Conservation (phyloP, 2,888 invertebrate species). For the Chaitophorus viminalis region DNA sequence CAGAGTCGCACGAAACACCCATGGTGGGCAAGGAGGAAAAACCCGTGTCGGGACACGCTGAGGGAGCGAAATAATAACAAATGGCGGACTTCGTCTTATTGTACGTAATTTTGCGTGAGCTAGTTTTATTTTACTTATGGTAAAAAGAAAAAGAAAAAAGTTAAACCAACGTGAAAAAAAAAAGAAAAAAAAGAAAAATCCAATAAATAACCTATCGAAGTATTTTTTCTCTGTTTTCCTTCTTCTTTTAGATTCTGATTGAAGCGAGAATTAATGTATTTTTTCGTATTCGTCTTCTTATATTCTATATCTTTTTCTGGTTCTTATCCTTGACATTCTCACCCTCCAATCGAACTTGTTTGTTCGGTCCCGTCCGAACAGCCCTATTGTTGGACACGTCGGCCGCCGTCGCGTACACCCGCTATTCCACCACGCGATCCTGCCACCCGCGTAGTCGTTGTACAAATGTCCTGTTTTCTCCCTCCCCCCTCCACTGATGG, state of each 20-base stretch:
- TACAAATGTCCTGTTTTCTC: constrained; percentile 23
- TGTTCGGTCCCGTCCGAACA: neutral
- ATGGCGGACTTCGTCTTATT: constrained; percentile 42
- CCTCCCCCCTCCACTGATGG: neutral
- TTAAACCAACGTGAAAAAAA: constrained; percentile 18
- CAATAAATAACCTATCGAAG: constrained; percentile 18
- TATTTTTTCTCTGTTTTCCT: neutral
- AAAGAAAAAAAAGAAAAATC: constrained; percentile 8
- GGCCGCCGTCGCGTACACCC: neutral
- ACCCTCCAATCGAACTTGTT: constrained; percentile 20
- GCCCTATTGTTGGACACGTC: constrained; percentile 2
- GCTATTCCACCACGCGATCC: neutral
- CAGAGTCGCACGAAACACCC: neutral
- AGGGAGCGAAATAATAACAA: constrained; percentile 35
- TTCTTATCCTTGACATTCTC: neutral
- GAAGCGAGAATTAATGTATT: no score
- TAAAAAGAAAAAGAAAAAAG: constrained; percentile 4
- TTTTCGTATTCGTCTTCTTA: no score
- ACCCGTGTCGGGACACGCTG: constrained; percentile 15
- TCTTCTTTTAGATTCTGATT: no score
- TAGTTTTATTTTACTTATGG: constrained; percentile 23
- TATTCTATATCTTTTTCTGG: no score
- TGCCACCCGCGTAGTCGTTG: neutral
- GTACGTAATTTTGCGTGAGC: constrained; percentile 41
- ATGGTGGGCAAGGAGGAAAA: neutral